Conservation (phyloP, 1,140 invertebrate species). For the Contarinia nasturtii region DNA sequence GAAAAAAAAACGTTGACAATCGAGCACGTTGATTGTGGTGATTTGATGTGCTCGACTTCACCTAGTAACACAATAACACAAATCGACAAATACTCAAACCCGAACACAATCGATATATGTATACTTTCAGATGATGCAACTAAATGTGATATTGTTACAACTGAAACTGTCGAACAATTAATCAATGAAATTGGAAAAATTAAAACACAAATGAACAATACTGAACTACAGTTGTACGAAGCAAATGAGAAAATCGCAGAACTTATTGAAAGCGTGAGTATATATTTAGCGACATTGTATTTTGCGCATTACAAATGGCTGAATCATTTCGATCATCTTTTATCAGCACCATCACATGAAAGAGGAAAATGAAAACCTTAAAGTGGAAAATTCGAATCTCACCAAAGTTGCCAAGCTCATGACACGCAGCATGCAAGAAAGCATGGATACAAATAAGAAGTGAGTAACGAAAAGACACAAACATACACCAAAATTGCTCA, state of each 20-base stretch:
- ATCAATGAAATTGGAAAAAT: slow-evolving; percentile 16
- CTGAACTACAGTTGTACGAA: slow-evolving; percentile 22
- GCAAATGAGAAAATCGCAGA: slow-evolving; percentile 23
- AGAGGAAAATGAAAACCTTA: slow-evolving; percentile 19
- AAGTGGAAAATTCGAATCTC: slow-evolving; percentile 18
- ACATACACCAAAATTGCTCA: neutral
- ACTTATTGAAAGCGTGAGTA: slow-evolving; percentile 17
- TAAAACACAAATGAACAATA: slow-evolving; percentile 14
- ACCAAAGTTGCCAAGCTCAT: slow-evolving; percentile 20
- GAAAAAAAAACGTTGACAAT: no score
- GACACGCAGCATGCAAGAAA: slow-evolving; percentile 23
- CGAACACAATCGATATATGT: neutral
- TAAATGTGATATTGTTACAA: slow-evolving; percentile 8
- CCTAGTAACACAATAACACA: no score
- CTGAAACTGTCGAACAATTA: slow-evolving; percentile 14
- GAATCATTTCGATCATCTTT: neutral
- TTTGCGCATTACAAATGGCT: neutral
- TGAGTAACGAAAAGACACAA: no score
- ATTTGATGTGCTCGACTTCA: no score
- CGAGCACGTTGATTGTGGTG: no score
- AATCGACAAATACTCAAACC: no score
- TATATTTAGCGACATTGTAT: no score
- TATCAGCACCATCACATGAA: slow-evolving; percentile 16
- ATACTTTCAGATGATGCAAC: neutral
- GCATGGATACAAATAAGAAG: slow-evolving; percentile 12